Percentiles rank a stretch among this genome's conserved stretches.
phyloP scores from a whole-genome alignment of 2,888 invertebrate species.

The Nemurella pictetii region DNA sequence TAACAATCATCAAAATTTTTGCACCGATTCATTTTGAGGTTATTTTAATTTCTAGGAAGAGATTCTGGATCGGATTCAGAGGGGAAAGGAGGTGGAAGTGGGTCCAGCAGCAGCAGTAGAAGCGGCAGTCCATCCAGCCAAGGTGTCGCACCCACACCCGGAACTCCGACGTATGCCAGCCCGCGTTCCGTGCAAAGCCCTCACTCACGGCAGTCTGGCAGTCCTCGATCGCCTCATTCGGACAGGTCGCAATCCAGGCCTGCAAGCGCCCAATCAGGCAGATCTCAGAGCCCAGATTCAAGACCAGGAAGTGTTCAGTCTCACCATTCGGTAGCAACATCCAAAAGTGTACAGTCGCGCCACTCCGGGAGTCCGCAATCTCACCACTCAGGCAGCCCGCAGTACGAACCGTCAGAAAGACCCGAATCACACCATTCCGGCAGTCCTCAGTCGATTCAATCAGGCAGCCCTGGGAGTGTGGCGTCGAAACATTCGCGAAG shows the following conservation, averaged over 20 bases:
- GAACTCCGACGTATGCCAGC: conserved; percentile 43
- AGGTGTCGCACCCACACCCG: conserved; percentile 53
- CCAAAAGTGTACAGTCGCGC: conserved; percentile 11
- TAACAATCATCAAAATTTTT: neutral
- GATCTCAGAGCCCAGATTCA: conserved; percentile 42
- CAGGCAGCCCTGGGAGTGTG: neutral
- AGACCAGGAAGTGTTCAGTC: conserved; percentile 48
- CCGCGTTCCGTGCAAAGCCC: conserved; percentile 42
- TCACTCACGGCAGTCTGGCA: conserved; percentile 33
- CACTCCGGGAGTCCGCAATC: conserved; percentile 6
- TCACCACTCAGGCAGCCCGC: conserved; percentile 13
- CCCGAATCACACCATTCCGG: conserved; percentile 12
- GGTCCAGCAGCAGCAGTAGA: conserved; percentile 52
- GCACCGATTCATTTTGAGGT: neutral
- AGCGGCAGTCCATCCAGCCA: conserved; percentile 53
- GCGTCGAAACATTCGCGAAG: conserved; percentile 23
- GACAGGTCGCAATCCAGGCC: conserved; percentile 46
- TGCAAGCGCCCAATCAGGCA: conserved; percentile 49
- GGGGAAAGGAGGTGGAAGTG: conserved; percentile 49
- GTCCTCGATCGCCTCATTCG: conserved; percentile 40
- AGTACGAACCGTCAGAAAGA: neutral
- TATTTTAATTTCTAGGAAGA: conserved; percentile 34
- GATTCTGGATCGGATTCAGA: conserved; percentile 55
- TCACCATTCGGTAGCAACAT: conserved; percentile 46
- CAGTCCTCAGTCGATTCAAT: neutral